Evolutionary conservation across 2,888 invertebrate genomes (phyloP).

Genomic region (Limnephilus rhombicus): DNA sequence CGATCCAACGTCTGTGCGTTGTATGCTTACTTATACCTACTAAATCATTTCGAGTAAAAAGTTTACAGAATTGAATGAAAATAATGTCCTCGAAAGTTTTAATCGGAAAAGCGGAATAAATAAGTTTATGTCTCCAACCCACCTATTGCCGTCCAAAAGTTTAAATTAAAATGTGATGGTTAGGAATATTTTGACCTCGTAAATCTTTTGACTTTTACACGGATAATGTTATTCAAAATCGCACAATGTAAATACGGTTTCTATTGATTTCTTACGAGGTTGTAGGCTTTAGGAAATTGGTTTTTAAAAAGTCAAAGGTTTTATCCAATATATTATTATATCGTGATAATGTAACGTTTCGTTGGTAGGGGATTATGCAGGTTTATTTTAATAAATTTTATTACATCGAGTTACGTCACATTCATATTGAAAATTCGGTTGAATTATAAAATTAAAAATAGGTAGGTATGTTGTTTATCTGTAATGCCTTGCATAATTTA

Average conservation of each 20-base stretch:
- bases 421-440: background rate
- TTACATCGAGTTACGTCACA: background rate
- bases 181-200: slow-evolving; percentile 31
- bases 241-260: background rate
- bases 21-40: background rate
- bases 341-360: background rate
- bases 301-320: background rate
- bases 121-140: background rate
- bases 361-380: background rate
- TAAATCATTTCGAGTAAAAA: background rate
- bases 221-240: background rate
- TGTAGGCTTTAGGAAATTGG: background rate
- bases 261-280: background rate
- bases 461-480: too few relatives aligned
- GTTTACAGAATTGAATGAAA: slow-evolving; percentile 3
- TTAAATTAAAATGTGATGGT: slow-evolving; percentile 11
- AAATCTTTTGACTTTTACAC: background rate
- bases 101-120: background rate
- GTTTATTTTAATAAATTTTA: background rate
- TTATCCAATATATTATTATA: background rate
- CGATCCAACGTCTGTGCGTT: background rate
- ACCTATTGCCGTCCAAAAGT: background rate
- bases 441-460: background rate
- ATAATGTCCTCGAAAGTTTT: slow-evolving; percentile 10
- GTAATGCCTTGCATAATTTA: too few relatives aligned